phyloP scores from a whole-genome alignment of 2,888 invertebrate genomes.

The Aspidiotus destructor region DNA sequence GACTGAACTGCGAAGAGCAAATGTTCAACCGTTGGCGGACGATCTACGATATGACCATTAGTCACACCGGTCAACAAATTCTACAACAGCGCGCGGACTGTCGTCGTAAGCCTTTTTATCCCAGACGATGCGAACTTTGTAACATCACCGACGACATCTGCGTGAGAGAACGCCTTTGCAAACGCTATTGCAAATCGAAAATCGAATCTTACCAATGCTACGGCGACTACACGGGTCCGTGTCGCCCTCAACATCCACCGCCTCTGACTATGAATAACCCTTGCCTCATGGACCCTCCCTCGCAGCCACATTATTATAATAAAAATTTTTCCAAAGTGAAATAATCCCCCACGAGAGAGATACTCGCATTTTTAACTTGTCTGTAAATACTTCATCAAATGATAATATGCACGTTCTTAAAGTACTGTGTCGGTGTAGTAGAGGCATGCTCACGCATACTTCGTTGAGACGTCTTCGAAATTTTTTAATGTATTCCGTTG shows the following conservation, averaged over 20 bases:
- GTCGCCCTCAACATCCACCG: not conserved
- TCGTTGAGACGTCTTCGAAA: too few species aligned
- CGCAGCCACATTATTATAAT: too few species aligned
- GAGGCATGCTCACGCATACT: too few species aligned
- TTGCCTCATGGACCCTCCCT: not conserved
- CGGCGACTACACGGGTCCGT: constrained; percentile 11
- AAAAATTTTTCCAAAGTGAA: too few species aligned
- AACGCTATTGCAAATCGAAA: constrained; percentile 9
- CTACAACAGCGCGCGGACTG: constrained; percentile 16
- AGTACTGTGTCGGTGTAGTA: too few species aligned
- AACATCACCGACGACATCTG: constrained; percentile 25
- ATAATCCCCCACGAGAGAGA: too few species aligned
- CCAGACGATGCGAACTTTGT: constrained; percentile 24
- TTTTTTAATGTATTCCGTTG: too few species aligned
- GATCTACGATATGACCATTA: constrained; percentile 26
- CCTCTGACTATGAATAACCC: constrained; percentile 20
- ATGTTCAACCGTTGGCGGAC: constrained; percentile 24
- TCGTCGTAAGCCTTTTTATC: constrained; percentile 23
- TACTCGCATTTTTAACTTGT: too few species aligned
- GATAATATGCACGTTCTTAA: too few species aligned
- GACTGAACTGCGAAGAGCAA: constrained; percentile 10
- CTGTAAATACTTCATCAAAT: too few species aligned
- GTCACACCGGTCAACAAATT: constrained; percentile 7
- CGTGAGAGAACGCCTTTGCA: constrained; percentile 22
- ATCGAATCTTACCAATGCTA: constrained; percentile 1